These are phyloP conservation scores for Scomber japonicus DNA, from an alignment of 2,113 vertebrate species.

Conservation along the genomic window DNA sequence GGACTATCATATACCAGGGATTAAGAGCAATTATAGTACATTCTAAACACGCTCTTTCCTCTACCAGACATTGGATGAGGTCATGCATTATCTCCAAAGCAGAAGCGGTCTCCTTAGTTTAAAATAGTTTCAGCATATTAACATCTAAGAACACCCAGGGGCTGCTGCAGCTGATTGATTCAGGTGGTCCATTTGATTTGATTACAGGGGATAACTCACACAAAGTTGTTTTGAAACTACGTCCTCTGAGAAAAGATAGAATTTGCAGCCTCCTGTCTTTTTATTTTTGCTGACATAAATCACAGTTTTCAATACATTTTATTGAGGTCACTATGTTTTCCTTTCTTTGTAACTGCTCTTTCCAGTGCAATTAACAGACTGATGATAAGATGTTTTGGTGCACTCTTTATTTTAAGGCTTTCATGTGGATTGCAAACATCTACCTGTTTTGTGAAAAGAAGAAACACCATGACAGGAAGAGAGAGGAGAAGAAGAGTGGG, in stretches of 20 bases:
- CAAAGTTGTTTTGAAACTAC: slow-evolving; percentile 36
- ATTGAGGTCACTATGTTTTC: slow-evolving; percentile 43
- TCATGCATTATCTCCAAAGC: slow-evolving; percentile 32
- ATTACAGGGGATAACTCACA: slow-evolving; percentile 34
- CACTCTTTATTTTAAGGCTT: slow-evolving; percentile 51
- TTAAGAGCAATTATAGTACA: neutral
- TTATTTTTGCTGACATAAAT: slow-evolving; percentile 44
- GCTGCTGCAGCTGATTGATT: slow-evolving; percentile 14
- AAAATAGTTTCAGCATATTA: slow-evolving; percentile 30
- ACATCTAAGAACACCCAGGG: slow-evolving; percentile 30
- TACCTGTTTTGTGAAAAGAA: slow-evolving; percentile 31
- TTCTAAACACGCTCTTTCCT: slow-evolving; percentile 12
- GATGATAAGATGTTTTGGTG: slow-evolving; percentile 44
- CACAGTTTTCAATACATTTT: slow-evolving; percentile 28
- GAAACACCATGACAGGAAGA: slow-evolving; percentile 56
- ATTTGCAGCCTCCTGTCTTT: slow-evolving; percentile 33
- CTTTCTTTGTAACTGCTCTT: slow-evolving; percentile 23
- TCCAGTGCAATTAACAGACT: slow-evolving; percentile 53
- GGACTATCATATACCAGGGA: neutral
- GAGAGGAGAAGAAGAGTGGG: slow-evolving; percentile 16
- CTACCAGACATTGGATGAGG: slow-evolving; percentile 9
- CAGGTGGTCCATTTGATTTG: slow-evolving; percentile 48
- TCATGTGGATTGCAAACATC: slow-evolving; percentile 55
- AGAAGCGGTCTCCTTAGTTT: slow-evolving; percentile 15
- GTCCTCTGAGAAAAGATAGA: slow-evolving; percentile 35